Conservation (phyloP, 1,140 invertebrate genomes). For the Cherax destructor region DNA sequence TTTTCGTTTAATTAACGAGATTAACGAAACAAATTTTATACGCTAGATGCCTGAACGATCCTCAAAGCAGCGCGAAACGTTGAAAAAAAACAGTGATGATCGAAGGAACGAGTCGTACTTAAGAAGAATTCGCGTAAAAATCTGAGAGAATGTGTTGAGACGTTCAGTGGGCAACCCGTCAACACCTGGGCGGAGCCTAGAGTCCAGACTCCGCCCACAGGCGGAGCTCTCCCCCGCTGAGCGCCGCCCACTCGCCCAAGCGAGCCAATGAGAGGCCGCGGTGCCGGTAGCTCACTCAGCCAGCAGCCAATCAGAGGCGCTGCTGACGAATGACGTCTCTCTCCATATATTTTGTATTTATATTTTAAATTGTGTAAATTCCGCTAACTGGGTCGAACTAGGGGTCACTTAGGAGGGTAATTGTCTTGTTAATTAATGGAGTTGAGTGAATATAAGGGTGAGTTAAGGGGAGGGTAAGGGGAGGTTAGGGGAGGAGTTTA, state of each 20-base stretch:
- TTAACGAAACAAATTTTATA: too few species aligned
- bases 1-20: too few species aligned
- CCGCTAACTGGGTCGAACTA: too few species aligned
- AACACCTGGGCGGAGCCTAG: conserved; percentile 37
- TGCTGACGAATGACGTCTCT: conserved; percentile 12
- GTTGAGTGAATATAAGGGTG: too few species aligned
- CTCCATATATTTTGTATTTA: background rate
- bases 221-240: background rate
- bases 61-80: too few species aligned
- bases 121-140: background rate
- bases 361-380: too few species aligned
- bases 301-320: conserved; percentile 24
- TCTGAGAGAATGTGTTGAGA: conserved; percentile 42
- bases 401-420: too few species aligned
- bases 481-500: too few species aligned
- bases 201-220: background rate
- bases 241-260: background rate
- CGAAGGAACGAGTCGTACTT: background rate
- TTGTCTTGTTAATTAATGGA: too few species aligned
- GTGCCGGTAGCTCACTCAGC: background rate
- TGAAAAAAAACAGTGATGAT: too few species aligned
- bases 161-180: conserved; percentile 32
- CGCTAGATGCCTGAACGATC: too few species aligned
- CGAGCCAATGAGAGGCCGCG: conserved; percentile 14
- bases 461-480: too few species aligned